Evolutionary conservation across 2,888 invertebrate genomes (phyloP), one percentile per base, ranked within the genome.

Genomic region (Arctia plantaginis): DNA sequence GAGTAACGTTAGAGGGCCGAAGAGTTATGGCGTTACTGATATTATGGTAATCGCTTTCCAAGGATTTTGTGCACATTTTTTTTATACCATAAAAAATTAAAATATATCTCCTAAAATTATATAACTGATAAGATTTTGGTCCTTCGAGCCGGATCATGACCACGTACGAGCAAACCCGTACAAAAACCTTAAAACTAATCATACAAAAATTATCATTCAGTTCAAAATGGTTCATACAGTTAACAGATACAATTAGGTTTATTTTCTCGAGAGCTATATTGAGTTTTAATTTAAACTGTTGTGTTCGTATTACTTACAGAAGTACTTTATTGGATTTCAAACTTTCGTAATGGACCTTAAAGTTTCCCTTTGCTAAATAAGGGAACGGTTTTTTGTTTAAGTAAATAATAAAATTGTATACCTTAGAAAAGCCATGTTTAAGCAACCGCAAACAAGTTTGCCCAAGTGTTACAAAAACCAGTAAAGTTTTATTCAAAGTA

Each of bases 231-330:
- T n/a, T n/a, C n/a, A n/a, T n/a, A 41, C 47, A 20, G 1, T 51
- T 23, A 51, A 23, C 51, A 51, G 51, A 51, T 51, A 51, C 23
- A 23, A 23, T 20, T 23, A 0, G 8, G 8, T 23, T 51, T 8
- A 51, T 51, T 51, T 51, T 51, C 23, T 51, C 23, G 23, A 23
- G 23, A 1, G 30, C 15, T 30, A n/a, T 69, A 77, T 79, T 81
- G 66, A 76, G 44, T 33, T 71, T 73, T 82, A 80, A 82, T 84
- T 84, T 6, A 35, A 35, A 70, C 71, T 66, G 75, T 73, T 76
- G 74, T 71, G 71, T 73, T 69, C 66, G 44, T 51, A 76, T 79
- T 71, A 73, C 71, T 71, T 72, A 64, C 64, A 18, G 75, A 59
- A 70, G 35, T 35, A 64, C 62, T 67, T 69, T 77, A 64, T 39